A percentile compares a stretch with the other conserved stretches of the same genome.
Conservation (phyloP, 2,888 invertebrate genomes). For the Tenthredo distinguenda region DNA sequence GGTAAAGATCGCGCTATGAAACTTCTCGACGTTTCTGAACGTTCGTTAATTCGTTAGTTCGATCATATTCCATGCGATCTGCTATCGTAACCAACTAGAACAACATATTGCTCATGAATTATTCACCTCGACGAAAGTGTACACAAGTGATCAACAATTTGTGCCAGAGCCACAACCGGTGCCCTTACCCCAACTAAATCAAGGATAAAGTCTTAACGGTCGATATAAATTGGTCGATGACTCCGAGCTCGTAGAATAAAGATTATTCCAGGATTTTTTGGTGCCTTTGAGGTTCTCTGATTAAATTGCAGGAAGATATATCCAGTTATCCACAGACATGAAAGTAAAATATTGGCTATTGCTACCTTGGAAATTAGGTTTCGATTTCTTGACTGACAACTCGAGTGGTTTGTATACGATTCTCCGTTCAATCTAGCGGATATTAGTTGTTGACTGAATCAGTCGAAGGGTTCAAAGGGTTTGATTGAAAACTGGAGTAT, state of each 20-base stretch:
- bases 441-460: neutral
- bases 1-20: too few relatives aligned
- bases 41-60: neutral
- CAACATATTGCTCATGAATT: neutral
- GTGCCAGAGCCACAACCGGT: neutral
- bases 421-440: neutral
- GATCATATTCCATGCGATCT: neutral
- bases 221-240: neutral
- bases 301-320: neutral
- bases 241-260: neutral
- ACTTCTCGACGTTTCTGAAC: too few relatives aligned
- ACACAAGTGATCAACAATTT: constrained; percentile 3
- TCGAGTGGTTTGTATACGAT: neutral
- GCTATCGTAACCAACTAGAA: neutral
- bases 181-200: neutral
- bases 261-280: neutral
- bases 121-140: neutral
- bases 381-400: neutral
- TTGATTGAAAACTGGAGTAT: neutral
- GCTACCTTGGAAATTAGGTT: neutral
- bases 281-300: neutral
- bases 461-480: neutral
- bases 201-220: neutral
- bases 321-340: neutral
- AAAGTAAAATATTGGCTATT: neutral